These are phyloP conservation scores for Eunapius fragilis DNA, from an alignment of 37 sponge, comb jelly and placozoan genomes.

Conservation along the genomic window DNA sequence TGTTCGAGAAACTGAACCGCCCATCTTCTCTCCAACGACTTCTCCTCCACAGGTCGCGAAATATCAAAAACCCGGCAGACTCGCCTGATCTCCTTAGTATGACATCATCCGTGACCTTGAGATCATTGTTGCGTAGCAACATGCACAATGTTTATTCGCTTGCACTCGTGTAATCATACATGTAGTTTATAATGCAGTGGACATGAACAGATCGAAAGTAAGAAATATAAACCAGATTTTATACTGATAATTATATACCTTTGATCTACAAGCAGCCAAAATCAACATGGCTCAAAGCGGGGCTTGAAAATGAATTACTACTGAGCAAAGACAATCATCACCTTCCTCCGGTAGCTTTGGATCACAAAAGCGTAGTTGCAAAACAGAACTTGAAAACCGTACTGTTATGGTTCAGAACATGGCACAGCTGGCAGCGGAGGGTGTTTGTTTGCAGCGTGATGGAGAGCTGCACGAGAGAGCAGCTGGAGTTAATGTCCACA, in stretches of 20 bases:
- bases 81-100: neutral
- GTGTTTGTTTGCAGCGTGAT: conserved; percentile 52
- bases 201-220: neutral
- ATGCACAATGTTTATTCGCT: neutral
- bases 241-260: neutral
- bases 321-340: neutral
- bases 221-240: neutral
- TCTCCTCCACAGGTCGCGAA: neutral
- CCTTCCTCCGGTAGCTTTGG: neutral
- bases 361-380: conserved; percentile 1
- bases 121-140: neutral
- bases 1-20: conserved; percentile 58
- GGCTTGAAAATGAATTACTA: neutral
- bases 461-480: conserved; percentile 48
- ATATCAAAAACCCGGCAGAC: neutral
- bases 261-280: neutral
- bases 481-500: conserved; percentile 65
- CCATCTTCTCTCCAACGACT: conserved; percentile 66
- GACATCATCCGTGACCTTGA: neutral
- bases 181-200: neutral
- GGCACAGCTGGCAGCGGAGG: conserved; percentile 69
- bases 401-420: conserved; percentile 48
- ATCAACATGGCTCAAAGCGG: neutral
- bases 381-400: conserved; percentile 51
- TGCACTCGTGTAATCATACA: too few relatives aligned